These are phyloP conservation scores for Mormyrus hasselquistii DNA, from an alignment of 2,797 vertebrate species.

Conservation along the genomic window DNA sequence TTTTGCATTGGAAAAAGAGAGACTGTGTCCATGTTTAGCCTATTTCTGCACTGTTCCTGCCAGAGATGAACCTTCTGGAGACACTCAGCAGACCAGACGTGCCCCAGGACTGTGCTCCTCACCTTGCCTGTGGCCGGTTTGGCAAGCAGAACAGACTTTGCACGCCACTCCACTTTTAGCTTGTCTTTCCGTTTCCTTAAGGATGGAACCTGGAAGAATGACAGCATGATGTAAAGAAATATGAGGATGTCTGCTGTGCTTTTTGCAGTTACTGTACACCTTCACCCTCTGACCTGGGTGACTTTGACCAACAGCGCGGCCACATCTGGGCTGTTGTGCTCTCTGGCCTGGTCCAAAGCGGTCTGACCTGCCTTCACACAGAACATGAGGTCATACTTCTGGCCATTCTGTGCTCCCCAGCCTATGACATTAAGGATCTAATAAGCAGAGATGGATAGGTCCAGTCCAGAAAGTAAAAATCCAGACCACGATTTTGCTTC, in stretches of 20 bases:
- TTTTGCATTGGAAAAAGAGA: neutral
- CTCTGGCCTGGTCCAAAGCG: slow-evolving; percentile 76
- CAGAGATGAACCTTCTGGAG: neutral
- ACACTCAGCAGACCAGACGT: neutral
- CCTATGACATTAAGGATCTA: neutral
- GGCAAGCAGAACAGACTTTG: slow-evolving; percentile 67
- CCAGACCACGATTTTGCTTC: neutral
- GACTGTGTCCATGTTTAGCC: neutral
- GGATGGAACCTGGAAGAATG: slow-evolving; percentile 60
- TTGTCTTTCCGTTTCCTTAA: slow-evolving; percentile 73
- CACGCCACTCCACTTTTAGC: slow-evolving; percentile 65
- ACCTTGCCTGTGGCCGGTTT: slow-evolving; percentile 71
- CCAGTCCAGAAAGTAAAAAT: neutral
- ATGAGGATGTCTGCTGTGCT: neutral
- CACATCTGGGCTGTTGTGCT: slow-evolving; percentile 74
- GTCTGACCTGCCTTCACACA: slow-evolving; percentile 72
- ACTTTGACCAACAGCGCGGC: slow-evolving; percentile 75
- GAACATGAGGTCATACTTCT: neutral
- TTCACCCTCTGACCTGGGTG: slow-evolving; percentile 65
- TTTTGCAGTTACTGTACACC: neutral
- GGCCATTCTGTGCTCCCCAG: neutral
- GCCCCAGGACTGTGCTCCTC: neutral
- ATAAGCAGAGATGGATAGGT: neutral
- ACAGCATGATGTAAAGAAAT: neutral
- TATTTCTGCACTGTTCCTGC: neutral